Evolutionary conservation across 2,888 invertebrate species (phyloP).

Genomic region (Drosophila falleni): DNA sequence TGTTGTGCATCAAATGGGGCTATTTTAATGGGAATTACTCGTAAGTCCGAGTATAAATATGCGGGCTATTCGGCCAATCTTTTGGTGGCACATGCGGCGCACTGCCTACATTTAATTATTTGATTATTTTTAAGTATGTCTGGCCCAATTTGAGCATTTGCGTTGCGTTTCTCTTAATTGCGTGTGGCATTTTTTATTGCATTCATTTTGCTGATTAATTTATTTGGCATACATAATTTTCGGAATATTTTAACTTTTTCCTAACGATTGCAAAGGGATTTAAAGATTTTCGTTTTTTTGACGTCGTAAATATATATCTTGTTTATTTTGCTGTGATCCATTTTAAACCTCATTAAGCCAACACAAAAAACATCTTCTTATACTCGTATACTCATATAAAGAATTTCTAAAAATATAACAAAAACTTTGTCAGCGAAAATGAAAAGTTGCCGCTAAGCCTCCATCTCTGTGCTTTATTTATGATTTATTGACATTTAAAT

Average conservation of each 20-base stretch:
- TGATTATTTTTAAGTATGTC: conserved; percentile 71
- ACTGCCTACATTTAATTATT: conserved; percentile 68
- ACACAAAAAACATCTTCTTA: conserved; percentile 11
- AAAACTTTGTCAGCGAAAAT: conserved; percentile 31
- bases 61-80: conserved; percentile 49
- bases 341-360: conserved; percentile 64
- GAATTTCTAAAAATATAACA: conserved; percentile 38
- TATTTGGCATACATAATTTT: conserved; percentile 36
- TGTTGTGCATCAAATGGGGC: conserved; percentile 53
- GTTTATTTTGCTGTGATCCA: conserved; percentile 64
- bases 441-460: conserved; percentile 35
- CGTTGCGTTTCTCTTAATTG: conserved; percentile 53
- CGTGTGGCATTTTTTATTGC: conserved; percentile 60
- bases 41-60: conserved; percentile 35
- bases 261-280: conserved; percentile 1
- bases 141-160: conserved; percentile 57
- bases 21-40: conserved; percentile 58
- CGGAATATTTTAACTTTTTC: neutral
- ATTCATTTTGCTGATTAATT: conserved; percentile 50
- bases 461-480: conserved; percentile 32
- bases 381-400: conserved; percentile 24
- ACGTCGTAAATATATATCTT: conserved; percentile 53
- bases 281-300: neutral
- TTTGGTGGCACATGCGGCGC: conserved; percentile 47
- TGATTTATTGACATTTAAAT: conserved; percentile 79